Evolutionary conservation across 2,888 invertebrate species (phyloP).

Genomic region (Drosophila neonasuta): DNA sequence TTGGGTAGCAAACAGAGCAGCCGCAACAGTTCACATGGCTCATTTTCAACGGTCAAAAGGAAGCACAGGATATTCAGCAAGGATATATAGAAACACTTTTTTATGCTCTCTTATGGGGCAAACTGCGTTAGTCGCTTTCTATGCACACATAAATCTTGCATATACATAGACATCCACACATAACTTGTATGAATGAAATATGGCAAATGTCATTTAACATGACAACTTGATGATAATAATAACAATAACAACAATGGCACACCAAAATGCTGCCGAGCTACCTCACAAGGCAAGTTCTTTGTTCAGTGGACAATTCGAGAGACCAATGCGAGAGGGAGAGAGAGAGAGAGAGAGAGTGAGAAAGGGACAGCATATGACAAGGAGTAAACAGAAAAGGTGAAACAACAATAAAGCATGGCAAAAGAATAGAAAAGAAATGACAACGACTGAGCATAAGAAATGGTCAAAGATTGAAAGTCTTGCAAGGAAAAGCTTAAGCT

Average conservation of each 20-base stretch:
- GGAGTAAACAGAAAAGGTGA: conserved; percentile 51
- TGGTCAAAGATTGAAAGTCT: conserved; percentile 30
- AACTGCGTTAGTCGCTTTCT: conserved; percentile 44
- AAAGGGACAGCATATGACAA: conserved; percentile 18
- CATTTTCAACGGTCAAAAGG: conserved; percentile 75
- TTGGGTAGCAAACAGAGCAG: conserved; percentile 50
- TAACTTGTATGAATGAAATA: conserved; percentile 69
- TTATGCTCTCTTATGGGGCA: conserved; percentile 41
- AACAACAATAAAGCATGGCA: conserved; percentile 39
- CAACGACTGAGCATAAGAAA: conserved; percentile 16
- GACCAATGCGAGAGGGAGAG: background rate
- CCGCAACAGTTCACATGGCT: conserved; percentile 77
- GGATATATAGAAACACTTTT: conserved; percentile 48
- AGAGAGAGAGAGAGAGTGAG: background rate
- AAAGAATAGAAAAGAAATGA: conserved; percentile 32
- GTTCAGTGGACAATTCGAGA: conserved; percentile 16
- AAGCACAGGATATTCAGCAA: conserved; percentile 53
- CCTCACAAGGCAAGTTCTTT: conserved; percentile 32
- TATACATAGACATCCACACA: conserved; percentile 17
- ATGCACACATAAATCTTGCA: conserved; percentile 42
- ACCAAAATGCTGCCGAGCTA: conserved; percentile 26
- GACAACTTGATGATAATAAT: conserved; percentile 78
- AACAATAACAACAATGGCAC: conserved; percentile 63
- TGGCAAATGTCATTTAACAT: conserved; percentile 80
- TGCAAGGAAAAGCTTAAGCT: conserved; percentile 9